These are phyloP conservation scores for Tetragonula clypearis DNA, from an alignment of 1,140 invertebrate genomes.

Conservation along the genomic window DNA sequence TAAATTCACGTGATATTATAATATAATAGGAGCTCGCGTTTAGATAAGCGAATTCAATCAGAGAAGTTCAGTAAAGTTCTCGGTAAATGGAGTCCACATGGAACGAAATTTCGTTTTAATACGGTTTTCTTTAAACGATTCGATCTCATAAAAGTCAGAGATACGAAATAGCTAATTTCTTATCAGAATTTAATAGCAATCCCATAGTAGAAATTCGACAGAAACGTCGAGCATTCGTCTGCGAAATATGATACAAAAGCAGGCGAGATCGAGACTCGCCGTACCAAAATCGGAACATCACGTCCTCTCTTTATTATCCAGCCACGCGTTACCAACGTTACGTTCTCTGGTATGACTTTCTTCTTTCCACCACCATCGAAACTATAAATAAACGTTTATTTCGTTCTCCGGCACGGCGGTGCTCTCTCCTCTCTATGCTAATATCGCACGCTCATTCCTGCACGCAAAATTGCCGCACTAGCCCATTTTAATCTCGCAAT, in stretches of 20 bases:
- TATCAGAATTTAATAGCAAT: background rate
- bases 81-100: no score
- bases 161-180: background rate
- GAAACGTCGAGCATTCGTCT: background rate
- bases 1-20: no score
- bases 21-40: no score
- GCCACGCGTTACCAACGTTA: background rate
- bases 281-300: background rate
- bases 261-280: background rate
- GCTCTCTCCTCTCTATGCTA: conserved; percentile 48
- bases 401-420: background rate
- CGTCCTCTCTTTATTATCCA: background rate
- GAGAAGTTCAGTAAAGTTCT: no score
- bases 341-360: conserved; percentile 1
- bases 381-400: conserved; percentile 51
- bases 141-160: background rate
- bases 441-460: conserved; percentile 40
- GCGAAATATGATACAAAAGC: background rate
- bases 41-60: no score
- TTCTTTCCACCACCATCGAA: background rate
- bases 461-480: conserved; percentile 49
- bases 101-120: background rate
- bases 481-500: conserved; percentile 56
- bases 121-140: background rate
- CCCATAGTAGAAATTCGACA: background rate